Base-by-base conservation (phyloP, 2,888 invertebrate species). In the Agrilus mali region DNA sequence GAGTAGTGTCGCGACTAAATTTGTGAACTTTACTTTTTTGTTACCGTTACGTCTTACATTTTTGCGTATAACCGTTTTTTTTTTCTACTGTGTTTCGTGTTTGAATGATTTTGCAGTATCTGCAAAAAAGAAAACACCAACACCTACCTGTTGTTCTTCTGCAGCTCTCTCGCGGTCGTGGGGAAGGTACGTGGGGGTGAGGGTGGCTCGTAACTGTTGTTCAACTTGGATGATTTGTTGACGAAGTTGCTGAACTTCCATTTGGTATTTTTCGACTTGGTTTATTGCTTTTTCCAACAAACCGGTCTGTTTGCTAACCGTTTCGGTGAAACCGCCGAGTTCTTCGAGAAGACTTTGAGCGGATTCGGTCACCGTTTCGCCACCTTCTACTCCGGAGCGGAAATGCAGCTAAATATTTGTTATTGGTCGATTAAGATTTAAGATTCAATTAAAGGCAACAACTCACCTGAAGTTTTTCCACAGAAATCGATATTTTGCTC, bases 391-490 rank as follows among this genome's bases (percentile, higher is more conserved):
- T 47, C 86, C 88, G 46, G 85, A 81, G 46, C 83, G 80, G 76
- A 92, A 90, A 70, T 93, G 92, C 44, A 92, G 85, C 85, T 86
- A 66, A 15, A 48, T 39, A 31, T 43, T 46, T 39, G 38, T 40
- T 37, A 36, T 44, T 43, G 27, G 43, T 10, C 27, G n/a, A 40
- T 4, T 33, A 36, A 33, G n/a, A 22, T 13, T 17, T 16, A 4
- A 1, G 2, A 36, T n/a, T 8, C 7, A 14, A 36, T 13, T 22
- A 34, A 36, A 41, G 17, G 33, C 27, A n/a, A 17, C 32, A 10
- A 70, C 71, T 73, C 70, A 86, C 86, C 75, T 88, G 85, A 52
- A 93, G 74, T 68, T 93, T 93, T 67, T 93, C 92, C 56, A 90
- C 81, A 43, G 92, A 86, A 60, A 93, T 78, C 35, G 81, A 77